A percentile compares a stretch with the other conserved stretches of the same genome.
These are phyloP conservation scores for Brachirus orientalis DNA, from an alignment of 2,113 vertebrate genomes.

Conservation along the genomic window DNA sequence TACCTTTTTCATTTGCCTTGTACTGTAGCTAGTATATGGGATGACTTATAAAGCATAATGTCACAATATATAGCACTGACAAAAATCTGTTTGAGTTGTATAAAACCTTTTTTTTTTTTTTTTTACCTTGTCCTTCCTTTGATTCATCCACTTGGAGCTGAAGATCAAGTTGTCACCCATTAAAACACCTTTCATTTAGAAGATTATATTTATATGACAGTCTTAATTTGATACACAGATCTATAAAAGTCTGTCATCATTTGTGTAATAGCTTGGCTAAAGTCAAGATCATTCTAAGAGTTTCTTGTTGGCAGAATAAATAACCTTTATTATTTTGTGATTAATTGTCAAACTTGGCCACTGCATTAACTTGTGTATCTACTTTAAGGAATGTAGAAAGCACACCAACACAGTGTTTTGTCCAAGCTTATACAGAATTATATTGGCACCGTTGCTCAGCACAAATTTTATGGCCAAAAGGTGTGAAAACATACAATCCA, in stretches of 20 bases:
- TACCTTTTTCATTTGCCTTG: not conserved
- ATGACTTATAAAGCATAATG: not conserved
- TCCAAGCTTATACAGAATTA: too few relatives aligned
- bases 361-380: too few relatives aligned
- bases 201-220: constrained; percentile 6
- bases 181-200: not conserved
- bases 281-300: not conserved
- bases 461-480: too few relatives aligned
- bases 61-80: not conserved
- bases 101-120: constrained; percentile 1
- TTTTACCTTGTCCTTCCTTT: constrained; percentile 1
- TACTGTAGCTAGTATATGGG: too few relatives aligned
- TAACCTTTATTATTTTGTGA: not conserved
- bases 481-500: too few relatives aligned
- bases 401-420: too few relatives aligned
- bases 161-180: not conserved
- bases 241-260: too few relatives aligned
- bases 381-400: too few relatives aligned
- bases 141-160: not conserved
- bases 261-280: too few relatives aligned
- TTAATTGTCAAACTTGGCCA: too few relatives aligned
- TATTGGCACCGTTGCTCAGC: too few relatives aligned
- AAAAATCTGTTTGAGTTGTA: not conserved
- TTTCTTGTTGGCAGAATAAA: too few relatives aligned
- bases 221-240: not conserved